Evolutionary conservation across 2,797 vertebrate genomes (phyloP).

Genomic region (Rhodeus uyekii): DNA sequence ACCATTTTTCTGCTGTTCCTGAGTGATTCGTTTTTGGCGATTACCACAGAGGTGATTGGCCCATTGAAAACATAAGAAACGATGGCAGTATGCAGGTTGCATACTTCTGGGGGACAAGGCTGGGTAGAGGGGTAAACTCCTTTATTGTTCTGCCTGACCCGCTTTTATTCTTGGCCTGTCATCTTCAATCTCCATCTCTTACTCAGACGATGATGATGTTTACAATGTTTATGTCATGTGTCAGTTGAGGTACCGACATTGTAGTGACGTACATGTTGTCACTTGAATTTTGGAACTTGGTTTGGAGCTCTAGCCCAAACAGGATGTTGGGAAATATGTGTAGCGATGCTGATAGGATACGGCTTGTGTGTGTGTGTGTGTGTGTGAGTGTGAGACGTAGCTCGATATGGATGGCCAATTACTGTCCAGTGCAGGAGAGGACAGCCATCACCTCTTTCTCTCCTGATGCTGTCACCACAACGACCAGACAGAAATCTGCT

Average conservation of each 20-base stretch:
- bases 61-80: background rate
- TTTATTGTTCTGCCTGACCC: too few species aligned
- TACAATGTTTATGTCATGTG: constrained; percentile 29
- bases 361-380: constrained; percentile 24
- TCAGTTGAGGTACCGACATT: constrained; percentile 1
- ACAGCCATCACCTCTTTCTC: constrained; percentile 69
- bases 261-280: background rate
- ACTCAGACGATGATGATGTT: constrained; percentile 56
- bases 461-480: constrained; percentile 66
- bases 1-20: background rate
- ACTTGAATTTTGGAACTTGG: constrained; percentile 16
- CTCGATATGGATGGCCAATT: constrained; percentile 74
- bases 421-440: constrained; percentile 73
- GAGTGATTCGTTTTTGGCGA: background rate
- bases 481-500: constrained; percentile 69
- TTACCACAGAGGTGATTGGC: background rate
- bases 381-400: constrained; percentile 34
- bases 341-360: constrained; percentile 48
- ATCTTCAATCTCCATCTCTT: constrained; percentile 72
- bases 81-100: background rate
- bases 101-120: background rate
- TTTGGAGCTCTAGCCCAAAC: constrained; percentile 23
- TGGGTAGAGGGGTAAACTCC: too few species aligned
- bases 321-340: constrained; percentile 41
- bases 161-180: constrained; percentile 67